Base-by-base conservation (phyloP, 37 sponge, comb jelly and placozoan genomes). In the Theonella swinhoei region DNA sequence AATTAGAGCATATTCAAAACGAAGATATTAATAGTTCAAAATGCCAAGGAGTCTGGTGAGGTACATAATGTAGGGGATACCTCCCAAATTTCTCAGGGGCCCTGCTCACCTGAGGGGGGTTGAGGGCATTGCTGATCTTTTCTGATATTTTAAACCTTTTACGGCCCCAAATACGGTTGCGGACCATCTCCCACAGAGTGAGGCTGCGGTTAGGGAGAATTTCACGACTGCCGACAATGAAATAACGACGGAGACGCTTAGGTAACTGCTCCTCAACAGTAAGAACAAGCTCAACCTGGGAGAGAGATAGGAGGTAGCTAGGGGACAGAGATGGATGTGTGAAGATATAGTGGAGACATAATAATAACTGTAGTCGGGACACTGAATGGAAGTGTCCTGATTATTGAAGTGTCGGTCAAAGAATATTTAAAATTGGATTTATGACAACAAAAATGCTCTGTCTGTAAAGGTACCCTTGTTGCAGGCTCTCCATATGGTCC, bases 251-350 rank as follows among this genome's bases (percentile, higher is more conserved):
- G 30, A 89, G 9, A 14, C 35, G 3, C 17, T 0, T 17, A 17
- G 94, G 91, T 0, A 94, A 26, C 4, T 80, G 41, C 70, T 83
- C 91, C 69, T 94, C 94, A 28, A 87, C 88, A 38, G 42, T 69
- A 24, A 94, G 82, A 7, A 82, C 77, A 25, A 90, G 81, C 39
- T 94, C 83, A 67, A 94, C 88, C 94, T 94, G 63, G 3, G 30
- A 33, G 54, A 47, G 54, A 14, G 14, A 47, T 17, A 14, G 14
- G 54, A 47, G 14, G 14, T 17, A 7, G 14, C 11, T 7, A 47
- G n/a, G n/a, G n/a, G n/a, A n/a, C n/a, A n/a, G n/a, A n/a, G n/a
- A n/a, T n/a, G n/a, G n/a, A n/a, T n/a, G n/a, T n/a, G n/a, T n/a
- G n/a, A n/a, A n/a, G n/a, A n/a, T n/a, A n/a, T n/a, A n/a, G n/a